A percentile compares a stretch with the other conserved stretches of the same genome.
phyloP scores from a whole-genome alignment of 2,113 vertebrate species.

The Passer domesticus region DNA sequence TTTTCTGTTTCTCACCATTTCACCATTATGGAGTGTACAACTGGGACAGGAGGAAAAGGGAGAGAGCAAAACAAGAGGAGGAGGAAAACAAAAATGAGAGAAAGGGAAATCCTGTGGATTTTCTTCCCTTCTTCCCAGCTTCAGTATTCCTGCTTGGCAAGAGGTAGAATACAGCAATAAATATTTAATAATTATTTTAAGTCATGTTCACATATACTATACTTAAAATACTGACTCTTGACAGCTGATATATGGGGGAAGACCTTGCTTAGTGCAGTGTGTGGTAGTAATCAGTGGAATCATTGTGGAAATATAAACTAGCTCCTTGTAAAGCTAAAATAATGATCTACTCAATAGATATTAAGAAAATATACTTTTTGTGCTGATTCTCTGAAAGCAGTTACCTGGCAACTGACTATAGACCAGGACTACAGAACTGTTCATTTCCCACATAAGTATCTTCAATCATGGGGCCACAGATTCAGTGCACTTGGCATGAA shows the following conservation, averaged over 20 bases:
- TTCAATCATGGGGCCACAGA: not conserved
- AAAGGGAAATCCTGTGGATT: not conserved
- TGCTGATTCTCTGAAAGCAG: not conserved
- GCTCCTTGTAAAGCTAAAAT: not conserved
- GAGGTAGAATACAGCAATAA: not conserved
- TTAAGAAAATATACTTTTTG: not conserved
- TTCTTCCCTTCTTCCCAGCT: not conserved
- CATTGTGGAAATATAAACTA: not conserved
- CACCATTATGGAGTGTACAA: not conserved
- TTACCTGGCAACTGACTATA: not conserved
- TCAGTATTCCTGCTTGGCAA: not conserved
- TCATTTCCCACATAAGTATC: not conserved
- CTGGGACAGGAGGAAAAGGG: not conserved
- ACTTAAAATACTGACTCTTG: not conserved
- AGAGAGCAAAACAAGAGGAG: not conserved
- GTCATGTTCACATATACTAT: rapidly evolving
- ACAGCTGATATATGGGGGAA: not conserved
- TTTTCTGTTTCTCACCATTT: not conserved
- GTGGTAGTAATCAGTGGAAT: not conserved
- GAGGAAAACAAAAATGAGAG: not conserved
- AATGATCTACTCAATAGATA: not conserved
- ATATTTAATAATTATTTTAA: not conserved
- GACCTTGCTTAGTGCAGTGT: not conserved
- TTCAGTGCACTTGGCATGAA: not conserved
- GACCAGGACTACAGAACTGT: not conserved